These are phyloP conservation scores for Siniperca chuatsi DNA, from an alignment of 2,113 vertebrate species.

Conservation along the genomic window DNA sequence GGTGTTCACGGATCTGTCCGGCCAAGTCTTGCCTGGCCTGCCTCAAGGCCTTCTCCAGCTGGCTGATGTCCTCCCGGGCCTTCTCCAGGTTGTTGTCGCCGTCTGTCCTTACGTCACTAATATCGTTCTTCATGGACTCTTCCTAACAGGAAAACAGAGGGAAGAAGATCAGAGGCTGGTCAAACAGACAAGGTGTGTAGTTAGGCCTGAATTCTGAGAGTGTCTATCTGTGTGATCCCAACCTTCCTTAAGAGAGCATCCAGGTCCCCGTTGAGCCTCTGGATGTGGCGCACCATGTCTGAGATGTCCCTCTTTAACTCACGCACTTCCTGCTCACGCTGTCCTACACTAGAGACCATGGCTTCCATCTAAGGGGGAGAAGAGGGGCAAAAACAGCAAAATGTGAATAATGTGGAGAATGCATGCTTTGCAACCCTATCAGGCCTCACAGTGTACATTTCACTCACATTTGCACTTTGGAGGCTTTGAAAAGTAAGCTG, in stretches of 20 bases:
- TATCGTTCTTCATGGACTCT: constrained; percentile 68
- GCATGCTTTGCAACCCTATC: neutral
- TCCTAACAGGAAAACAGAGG: constrained; percentile 67
- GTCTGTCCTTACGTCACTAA: constrained; percentile 15
- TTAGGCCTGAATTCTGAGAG: neutral
- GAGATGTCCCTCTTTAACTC: constrained; percentile 78
- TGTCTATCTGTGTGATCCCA: neutral
- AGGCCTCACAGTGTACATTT: neutral
- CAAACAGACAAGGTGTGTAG: neutral
- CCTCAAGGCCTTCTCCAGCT: constrained; percentile 79
- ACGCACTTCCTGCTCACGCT: constrained; percentile 80
- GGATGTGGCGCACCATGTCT: constrained; percentile 76
- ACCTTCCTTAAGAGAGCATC: constrained; percentile 83
- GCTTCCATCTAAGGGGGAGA: constrained; percentile 74
- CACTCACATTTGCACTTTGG: too few species aligned
- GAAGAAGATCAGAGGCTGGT: neutral
- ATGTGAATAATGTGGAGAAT: neutral
- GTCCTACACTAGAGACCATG: constrained; percentile 71
- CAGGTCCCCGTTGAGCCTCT: constrained; percentile 78
- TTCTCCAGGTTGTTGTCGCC: constrained; percentile 56
- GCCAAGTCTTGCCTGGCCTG: constrained; percentile 80
- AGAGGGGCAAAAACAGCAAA: neutral
- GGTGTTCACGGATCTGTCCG: constrained; percentile 76
- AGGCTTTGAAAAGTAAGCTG: too few species aligned
- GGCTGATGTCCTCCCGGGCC: constrained; percentile 41